phyloP scores from a whole-genome alignment of 1,140 invertebrate species.

The Pseudomyrmex flavicornis region DNA sequence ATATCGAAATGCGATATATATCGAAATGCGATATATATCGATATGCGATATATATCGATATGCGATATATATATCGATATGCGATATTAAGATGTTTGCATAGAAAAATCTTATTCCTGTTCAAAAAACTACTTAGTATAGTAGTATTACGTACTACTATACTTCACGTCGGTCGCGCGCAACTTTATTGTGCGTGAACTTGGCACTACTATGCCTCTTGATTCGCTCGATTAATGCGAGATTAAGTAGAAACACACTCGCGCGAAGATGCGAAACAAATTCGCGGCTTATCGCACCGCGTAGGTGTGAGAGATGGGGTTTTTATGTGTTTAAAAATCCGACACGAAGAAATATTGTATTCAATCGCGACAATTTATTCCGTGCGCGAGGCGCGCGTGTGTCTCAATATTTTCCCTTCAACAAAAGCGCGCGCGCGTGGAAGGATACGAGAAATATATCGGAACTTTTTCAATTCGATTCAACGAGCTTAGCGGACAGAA shows the following conservation, averaged over 20 bases:
- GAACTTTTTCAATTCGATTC: slow-evolving; percentile 58
- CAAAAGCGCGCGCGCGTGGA: slow-evolving; percentile 2
- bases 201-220: no score
- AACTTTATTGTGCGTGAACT: no score
- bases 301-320: background rate
- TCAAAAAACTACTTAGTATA: no score
- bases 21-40: no score
- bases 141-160: no score
- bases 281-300: slow-evolving; percentile 18
- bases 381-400: slow-evolving; percentile 30
- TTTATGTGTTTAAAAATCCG: slow-evolving; percentile 19
- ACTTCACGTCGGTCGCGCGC: no score
- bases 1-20: no score
- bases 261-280: slow-evolving; percentile 10
- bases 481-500: slow-evolving; percentile 56
- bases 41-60: no score
- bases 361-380: slow-evolving; percentile 54
- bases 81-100: no score
- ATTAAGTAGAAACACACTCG: background rate
- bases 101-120: no score
- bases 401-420: slow-evolving; percentile 57
- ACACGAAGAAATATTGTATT: slow-evolving; percentile 36
- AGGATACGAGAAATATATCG: slow-evolving; percentile 34
- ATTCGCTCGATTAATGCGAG: background rate
- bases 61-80: no score